Conservation (phyloP, 2,113 vertebrate genomes). For the Pituophis catenifer region DNA sequence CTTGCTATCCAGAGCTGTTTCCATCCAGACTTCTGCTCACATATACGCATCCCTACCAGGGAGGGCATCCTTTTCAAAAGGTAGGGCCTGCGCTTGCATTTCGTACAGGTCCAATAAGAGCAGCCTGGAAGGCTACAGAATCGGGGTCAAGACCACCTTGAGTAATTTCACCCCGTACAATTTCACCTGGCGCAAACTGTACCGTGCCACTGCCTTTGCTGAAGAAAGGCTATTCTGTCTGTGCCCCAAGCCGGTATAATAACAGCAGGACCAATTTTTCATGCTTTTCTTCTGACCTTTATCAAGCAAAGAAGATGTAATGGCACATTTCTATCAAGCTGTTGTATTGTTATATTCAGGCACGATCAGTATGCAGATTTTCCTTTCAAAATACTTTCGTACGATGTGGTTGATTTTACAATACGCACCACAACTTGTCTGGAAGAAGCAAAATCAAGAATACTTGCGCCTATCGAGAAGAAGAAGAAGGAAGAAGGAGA, state of each 20-base stretch:
- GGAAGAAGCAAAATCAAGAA: conserved; percentile 80
- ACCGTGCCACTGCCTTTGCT: conserved; percentile 55
- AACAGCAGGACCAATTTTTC: conserved; percentile 36
- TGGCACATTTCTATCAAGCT: conserved; percentile 73
- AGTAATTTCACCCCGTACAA: not conserved
- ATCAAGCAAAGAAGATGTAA: conserved; percentile 97
- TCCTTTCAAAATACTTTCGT: conserved; percentile 81
- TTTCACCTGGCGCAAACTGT: conserved; percentile 18
- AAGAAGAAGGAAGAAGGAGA: conserved; percentile 28
- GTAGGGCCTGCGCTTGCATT: not conserved
- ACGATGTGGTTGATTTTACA: conserved; percentile 89
- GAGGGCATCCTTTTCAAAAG: not conserved
- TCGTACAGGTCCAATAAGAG: fast-evolving
- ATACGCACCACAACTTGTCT: conserved; percentile 82
- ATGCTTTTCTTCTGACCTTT: conserved; percentile 81
- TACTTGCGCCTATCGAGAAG: conserved; percentile 76
- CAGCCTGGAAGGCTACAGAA: conserved; percentile 6
- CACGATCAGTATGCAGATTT: conserved; percentile 69
- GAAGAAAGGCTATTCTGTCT: conserved; percentile 73
- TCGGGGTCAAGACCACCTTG: fast-evolving
- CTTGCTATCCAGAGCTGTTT: not conserved
- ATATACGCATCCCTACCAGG: not conserved
- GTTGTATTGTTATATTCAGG: conserved; percentile 76
- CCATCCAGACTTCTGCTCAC: not conserved
- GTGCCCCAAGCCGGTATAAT: conserved; percentile 32